Conservation (phyloP, 2,113 vertebrate species). For the Ochotona curzoniae region DNA sequence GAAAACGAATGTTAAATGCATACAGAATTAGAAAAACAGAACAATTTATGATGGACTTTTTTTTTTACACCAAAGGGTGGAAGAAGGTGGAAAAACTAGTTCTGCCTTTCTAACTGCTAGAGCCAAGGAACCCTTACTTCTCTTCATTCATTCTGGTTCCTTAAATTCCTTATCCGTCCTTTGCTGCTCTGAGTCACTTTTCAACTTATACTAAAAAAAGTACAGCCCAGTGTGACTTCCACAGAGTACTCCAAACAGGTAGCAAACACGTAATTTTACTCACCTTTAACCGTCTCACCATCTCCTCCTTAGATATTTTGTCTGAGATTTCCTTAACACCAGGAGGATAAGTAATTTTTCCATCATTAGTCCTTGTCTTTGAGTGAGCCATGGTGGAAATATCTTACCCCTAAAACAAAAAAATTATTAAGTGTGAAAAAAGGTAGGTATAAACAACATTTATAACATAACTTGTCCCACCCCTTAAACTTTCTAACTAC, state of each 20-base stretch:
- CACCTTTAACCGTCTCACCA: constrained; percentile 98
- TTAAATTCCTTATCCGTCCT: not conserved
- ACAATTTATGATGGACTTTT: not conserved
- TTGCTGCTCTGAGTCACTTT: not conserved
- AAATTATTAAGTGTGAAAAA: constrained; percentile 62
- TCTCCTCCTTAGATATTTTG: constrained; percentile 99
- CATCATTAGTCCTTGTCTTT: constrained; percentile 97
- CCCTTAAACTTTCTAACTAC: not conserved
- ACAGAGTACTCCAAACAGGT: not conserved
- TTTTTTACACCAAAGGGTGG: not conserved
- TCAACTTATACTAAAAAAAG: not conserved
- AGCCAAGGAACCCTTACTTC: not conserved
- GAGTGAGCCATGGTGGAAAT: constrained; percentile 98
- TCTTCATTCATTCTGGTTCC: not conserved
- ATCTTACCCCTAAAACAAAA: constrained; percentile 85
- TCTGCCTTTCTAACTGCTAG: not conserved
- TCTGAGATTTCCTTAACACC: constrained; percentile 99
- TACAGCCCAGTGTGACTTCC: not conserved
- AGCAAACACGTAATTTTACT: constrained; percentile 68
- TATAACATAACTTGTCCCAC: not conserved
- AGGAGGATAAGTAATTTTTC: constrained; percentile 99
- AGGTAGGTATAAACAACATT: not conserved
- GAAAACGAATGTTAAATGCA: not conserved
- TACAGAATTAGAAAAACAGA: too few relatives aligned
- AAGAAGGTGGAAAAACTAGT: not conserved